A percentile compares a stretch with the other conserved stretches of the same genome.
Evolutionary conservation across 2,888 invertebrate genomes (phyloP).

Genomic region (Heteromyza rotundicornis): DNA sequence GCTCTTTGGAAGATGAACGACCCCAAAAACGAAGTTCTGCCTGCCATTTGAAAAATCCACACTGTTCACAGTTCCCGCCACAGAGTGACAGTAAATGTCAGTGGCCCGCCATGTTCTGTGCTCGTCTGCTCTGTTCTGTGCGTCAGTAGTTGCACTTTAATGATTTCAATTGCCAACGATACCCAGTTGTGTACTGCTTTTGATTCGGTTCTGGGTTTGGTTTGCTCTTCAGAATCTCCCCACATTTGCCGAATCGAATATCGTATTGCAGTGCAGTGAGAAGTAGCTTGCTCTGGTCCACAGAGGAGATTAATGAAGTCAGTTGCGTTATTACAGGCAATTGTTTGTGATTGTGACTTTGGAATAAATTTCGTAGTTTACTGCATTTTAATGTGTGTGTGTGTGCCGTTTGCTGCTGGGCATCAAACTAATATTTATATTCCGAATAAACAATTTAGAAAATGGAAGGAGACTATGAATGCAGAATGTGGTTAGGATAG

Average conservation of each 20-base stretch:
- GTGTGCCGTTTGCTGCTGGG: too few species aligned
- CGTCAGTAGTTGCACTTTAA: not conserved
- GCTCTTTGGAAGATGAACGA: not conserved
- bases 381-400: not conserved
- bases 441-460: too few species aligned
- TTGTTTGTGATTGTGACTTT: not conserved
- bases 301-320: not conserved
- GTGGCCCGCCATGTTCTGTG: not conserved
- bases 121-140: not conserved
- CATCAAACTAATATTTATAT: too few species aligned
- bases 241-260: too few species aligned
- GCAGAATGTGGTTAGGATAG: not conserved
- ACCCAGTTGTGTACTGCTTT: too few species aligned
- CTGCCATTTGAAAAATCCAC: not conserved
- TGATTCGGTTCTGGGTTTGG: too few species aligned
- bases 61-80: not conserved
- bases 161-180: not conserved
- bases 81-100: not conserved
- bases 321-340: not conserved
- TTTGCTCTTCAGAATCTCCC: too few species aligned
- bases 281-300: not conserved
- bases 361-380: not conserved
- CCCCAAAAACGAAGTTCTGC: not conserved
- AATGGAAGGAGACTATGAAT: too few species aligned
- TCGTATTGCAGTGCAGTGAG: too few species aligned